A percentile compares a stretch with the other conserved stretches of the same genome.
Evolutionary conservation across 2,888 invertebrate genomes (phyloP).

Genomic region (Pomacea canaliculata): DNA sequence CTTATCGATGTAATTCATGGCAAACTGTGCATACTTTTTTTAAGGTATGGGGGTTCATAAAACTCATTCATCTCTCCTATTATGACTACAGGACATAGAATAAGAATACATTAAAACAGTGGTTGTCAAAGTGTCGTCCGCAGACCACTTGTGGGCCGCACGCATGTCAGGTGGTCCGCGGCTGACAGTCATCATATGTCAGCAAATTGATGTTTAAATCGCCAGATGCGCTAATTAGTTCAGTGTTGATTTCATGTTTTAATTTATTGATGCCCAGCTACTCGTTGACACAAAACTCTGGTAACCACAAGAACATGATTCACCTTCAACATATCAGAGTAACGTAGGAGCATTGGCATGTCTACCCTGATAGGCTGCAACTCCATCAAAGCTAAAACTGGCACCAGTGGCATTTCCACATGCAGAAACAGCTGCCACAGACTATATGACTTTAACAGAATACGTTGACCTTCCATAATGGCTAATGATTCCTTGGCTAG

Average conservation of each 20-base stretch:
- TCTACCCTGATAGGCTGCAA: conserved; percentile 48
- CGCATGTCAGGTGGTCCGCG: no score
- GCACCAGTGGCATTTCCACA: conserved; percentile 56
- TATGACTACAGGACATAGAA: no score
- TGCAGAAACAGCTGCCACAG: conserved; percentile 51
- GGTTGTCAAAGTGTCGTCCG: no score
- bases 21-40: background rate
- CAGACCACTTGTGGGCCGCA: no score
- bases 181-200: no score
- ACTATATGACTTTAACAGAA: conserved; percentile 41
- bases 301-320: background rate
- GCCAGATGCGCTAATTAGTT: no score
- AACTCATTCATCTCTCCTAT: background rate
- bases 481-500: background rate
- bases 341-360: conserved; percentile 44
- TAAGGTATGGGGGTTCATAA: background rate
- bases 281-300: background rate
- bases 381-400: conserved; percentile 61
- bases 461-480: conserved; percentile 35
- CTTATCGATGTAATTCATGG: background rate
- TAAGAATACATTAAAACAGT: no score
- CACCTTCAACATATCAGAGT: conserved; percentile 58
- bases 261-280: no score
- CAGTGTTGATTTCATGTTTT: no score
- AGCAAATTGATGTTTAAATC: no score